Percentiles rank a stretch among this genome's conserved stretches.
Conservation (phyloP, 2,888 invertebrate genomes). For the Lampropteryx suffumata region DNA sequence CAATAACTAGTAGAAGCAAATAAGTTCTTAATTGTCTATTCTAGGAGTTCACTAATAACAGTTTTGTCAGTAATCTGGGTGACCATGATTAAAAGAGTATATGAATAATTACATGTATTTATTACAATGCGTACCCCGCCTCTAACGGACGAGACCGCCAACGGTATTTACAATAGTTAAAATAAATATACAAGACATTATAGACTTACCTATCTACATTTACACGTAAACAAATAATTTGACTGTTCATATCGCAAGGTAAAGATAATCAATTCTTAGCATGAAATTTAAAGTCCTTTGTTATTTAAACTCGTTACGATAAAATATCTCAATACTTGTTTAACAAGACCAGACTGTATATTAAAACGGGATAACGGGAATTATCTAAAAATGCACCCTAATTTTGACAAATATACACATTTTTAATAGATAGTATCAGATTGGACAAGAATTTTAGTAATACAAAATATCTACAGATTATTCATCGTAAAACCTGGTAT, state of each 20-base stretch:
- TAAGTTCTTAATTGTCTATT: too few species aligned
- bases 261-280: not conserved
- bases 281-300: not conserved
- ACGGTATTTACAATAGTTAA: conserved; percentile 21
- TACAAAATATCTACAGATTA: too few species aligned
- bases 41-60: too few species aligned
- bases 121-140: conserved; percentile 24
- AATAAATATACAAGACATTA: conserved; percentile 9
- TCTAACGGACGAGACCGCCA: conserved; percentile 16
- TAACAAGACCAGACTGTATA: too few species aligned
- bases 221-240: conserved; percentile 1
- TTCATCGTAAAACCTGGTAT: too few species aligned
- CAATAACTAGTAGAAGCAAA: too few species aligned
- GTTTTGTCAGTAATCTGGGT: not conserved
- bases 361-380: too few species aligned
- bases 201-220: not conserved
- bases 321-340: too few species aligned
- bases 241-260: not conserved
- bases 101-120: conserved; percentile 24
- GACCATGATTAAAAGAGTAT: conserved; percentile 12
- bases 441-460: too few species aligned
- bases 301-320: not conserved
- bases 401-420: too few species aligned
- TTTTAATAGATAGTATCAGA: too few species aligned
- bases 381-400: too few species aligned